These are phyloP conservation scores for Mixornis gularis DNA, from an alignment of 2,113 vertebrate genomes.

Conservation along the genomic window DNA sequence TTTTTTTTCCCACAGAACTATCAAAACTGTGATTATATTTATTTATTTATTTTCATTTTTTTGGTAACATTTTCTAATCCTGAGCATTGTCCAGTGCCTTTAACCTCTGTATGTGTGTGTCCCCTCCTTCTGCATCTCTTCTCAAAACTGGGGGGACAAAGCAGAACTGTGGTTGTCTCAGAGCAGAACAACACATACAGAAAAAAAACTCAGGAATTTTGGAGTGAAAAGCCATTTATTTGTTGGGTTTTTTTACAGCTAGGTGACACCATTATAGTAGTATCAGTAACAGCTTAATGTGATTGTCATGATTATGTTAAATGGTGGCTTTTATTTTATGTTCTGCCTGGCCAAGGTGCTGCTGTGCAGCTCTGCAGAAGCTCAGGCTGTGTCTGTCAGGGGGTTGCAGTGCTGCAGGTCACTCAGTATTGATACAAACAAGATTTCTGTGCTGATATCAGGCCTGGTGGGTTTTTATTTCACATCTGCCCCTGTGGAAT, in stretches of 20 bases:
- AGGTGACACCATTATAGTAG: neutral
- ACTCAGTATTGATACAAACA: neutral
- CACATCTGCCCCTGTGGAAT: neutral
- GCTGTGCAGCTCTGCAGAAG: neutral
- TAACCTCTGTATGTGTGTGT: neutral
- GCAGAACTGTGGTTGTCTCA: neutral
- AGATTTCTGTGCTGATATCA: neutral
- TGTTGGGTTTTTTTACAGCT: neutral
- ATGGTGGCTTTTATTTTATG: neutral
- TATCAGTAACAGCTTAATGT: neutral
- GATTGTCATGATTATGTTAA: neutral
- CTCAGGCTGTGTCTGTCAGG: neutral
- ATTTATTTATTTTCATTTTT: conserved; percentile 58
- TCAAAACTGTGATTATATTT: conserved; percentile 76
- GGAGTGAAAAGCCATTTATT: neutral
- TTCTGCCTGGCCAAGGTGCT: neutral
- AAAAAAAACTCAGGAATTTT: neutral
- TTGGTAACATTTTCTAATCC: conserved; percentile 44
- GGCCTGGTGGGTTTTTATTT: neutral
- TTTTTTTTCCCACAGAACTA: conserved; percentile 66
- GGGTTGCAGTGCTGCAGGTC: neutral
- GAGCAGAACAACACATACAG: neutral
- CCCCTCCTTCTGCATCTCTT: neutral
- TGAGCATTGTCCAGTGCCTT: conserved; percentile 6
- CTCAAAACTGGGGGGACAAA: neutral